Evolutionary conservation across 2,888 invertebrate genomes (phyloP), one percentile per base, ranked within the genome.

Genomic region (Agapostemon virescens): DNA sequence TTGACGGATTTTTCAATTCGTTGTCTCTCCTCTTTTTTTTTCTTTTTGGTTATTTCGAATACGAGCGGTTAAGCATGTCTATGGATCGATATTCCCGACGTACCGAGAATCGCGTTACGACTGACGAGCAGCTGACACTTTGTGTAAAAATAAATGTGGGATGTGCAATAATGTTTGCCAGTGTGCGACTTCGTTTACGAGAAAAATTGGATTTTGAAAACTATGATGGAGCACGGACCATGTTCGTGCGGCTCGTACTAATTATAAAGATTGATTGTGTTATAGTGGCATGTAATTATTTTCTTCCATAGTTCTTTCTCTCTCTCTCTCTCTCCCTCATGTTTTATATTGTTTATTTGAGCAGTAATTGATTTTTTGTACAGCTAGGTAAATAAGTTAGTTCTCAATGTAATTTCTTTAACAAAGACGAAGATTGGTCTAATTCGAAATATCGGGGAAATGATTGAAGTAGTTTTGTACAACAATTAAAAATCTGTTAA

Each of bases 21-120:
- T 33, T 33, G 30, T 33, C 17, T 15, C 33, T n/a, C n/a, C n/a
- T n/a, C n/a, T n/a, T n/a, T n/a, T n/a, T n/a, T n/a, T n/a, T n/a
- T 20, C 33, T 61, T 33, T 61, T 61, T 61, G 17, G 61, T 33
- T 61, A 33, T 61, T 61, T 61, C 33, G 30, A 20, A 58, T 58
- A 58, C 30, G 58, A 33, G 61, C 33, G 33, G 33, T 61, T 61
- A 61, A 61, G 17, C 26, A 33, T 61, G 26, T 61, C 33, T 61
- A 30, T 9, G 17, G 15, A 17, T 61, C 61, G 33, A 61, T 61
- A 61, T 30, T 61, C 17, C 33, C 30, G 9, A 20, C 20, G 61
- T 61, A 61, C 9, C 33, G 30, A 20, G 33, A 61, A 61, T 61
- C 61, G 33, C 33, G 33, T 30, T 33, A 61, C 61, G 33, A 61